Conservation (phyloP, 1,140 invertebrate genomes). For the Anastrepha obliqua region DNA sequence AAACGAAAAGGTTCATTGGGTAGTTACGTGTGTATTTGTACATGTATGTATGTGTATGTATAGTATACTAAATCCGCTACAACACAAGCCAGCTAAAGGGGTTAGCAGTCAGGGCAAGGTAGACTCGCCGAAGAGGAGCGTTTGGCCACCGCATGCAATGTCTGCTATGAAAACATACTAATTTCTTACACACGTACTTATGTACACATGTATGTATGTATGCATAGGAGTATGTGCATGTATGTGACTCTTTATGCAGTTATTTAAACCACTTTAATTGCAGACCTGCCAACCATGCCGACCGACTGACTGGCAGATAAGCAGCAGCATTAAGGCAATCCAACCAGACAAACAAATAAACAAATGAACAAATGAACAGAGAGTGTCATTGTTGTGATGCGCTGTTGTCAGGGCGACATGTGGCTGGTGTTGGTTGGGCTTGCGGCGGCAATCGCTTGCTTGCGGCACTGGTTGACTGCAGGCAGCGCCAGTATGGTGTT, state of each 20-base stretch:
- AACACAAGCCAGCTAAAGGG: background rate
- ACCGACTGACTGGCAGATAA: conserved; percentile 16
- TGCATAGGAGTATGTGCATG: background rate
- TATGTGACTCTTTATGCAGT: background rate
- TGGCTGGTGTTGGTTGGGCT: background rate
- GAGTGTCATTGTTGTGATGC: conserved; percentile 34
- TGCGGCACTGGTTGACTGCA: background rate
- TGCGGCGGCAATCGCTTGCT: background rate
- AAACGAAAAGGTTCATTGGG: too few species aligned
- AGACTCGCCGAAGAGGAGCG: background rate
- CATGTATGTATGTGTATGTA: background rate
- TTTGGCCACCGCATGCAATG: background rate
- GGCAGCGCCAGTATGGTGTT: background rate
- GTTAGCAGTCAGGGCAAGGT: background rate
- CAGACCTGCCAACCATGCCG: background rate
- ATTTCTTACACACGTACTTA: background rate
- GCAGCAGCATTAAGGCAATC: background rate
- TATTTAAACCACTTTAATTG: conserved; percentile 45
- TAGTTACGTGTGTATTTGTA: background rate
- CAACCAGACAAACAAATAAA: background rate
- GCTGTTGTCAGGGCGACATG: conserved; percentile 29
- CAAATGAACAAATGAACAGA: conserved; percentile 21
- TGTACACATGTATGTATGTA: background rate
- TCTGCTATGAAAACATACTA: background rate
- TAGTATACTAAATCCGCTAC: background rate